Percentiles rank a stretch among this genome's conserved stretches.
Conservation (phyloP, 1,140 invertebrate genomes). For the Pseudomyrmex concolor region DNA sequence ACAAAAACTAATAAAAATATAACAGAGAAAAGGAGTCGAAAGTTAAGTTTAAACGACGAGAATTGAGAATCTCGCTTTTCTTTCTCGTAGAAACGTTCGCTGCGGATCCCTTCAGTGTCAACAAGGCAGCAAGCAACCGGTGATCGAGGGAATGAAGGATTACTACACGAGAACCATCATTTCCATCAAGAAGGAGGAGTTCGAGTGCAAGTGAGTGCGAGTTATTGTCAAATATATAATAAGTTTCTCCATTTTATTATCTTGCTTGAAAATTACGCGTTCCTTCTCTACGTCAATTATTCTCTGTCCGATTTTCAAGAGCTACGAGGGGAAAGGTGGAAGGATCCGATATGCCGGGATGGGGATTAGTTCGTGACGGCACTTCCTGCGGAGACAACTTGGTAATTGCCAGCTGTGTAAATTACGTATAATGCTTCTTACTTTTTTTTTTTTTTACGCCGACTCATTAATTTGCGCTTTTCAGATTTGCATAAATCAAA, state of each 20-base stretch:
- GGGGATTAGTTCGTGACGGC: slow-evolving; percentile 94
- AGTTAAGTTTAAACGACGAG: neutral
- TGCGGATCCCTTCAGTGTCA: slow-evolving; percentile 97
- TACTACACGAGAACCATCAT: slow-evolving; percentile 94
- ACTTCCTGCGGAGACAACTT: slow-evolving; percentile 96
- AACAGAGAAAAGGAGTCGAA: neutral
- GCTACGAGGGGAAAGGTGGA: slow-evolving; percentile 83
- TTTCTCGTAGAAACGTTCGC: slow-evolving; percentile 90
- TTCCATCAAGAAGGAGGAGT: slow-evolving; percentile 93
- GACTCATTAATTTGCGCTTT: slow-evolving; percentile 60
- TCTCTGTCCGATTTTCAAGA: slow-evolving; percentile 58
- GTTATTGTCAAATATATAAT: neutral
- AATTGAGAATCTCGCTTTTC: slow-evolving; percentile 50
- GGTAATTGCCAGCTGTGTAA: slow-evolving; percentile 81
- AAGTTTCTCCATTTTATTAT: neutral
- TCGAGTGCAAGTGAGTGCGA: slow-evolving; percentile 95
- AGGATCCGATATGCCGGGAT: slow-evolving; percentile 87
- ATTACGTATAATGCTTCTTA: slow-evolving; percentile 1
- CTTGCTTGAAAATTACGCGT: neutral
- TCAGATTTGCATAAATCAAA: slow-evolving; percentile 96
- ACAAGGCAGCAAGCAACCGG: slow-evolving; percentile 91
- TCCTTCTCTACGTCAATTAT: slow-evolving; percentile 20
- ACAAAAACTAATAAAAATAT: neutral
- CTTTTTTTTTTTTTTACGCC: neutral
- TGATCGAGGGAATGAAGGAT: slow-evolving; percentile 91